phyloP scores from a whole-genome alignment of 2,797 vertebrate genomes.

The Dermochelys coriacea region DNA sequence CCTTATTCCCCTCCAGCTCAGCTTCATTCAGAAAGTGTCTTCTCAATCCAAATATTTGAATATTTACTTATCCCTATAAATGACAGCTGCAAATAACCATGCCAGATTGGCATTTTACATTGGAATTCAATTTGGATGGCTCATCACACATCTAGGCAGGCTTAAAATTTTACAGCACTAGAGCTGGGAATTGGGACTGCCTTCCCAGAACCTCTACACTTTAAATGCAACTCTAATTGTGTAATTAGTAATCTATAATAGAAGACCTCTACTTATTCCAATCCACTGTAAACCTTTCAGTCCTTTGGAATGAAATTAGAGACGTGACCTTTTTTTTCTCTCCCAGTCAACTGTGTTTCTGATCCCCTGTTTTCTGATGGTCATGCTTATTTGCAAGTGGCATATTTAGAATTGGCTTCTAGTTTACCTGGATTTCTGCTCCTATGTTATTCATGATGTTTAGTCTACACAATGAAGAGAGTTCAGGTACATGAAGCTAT shows the following conservation, averaged over 20 bases:
- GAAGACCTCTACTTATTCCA: background rate
- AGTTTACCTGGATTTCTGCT: conserved; percentile 21
- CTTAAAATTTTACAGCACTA: conserved; percentile 27
- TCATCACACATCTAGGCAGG: conserved; percentile 1
- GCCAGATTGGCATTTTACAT: background rate
- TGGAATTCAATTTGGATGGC: conserved; percentile 4
- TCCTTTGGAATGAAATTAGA: background rate
- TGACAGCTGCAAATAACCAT: background rate
- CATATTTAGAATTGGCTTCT: conserved; percentile 9
- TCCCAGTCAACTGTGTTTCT: background rate
- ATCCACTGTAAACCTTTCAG: background rate
- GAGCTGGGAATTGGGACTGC: background rate
- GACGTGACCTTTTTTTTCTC: background rate
- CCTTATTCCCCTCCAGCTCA: background rate
- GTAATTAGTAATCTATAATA: background rate
- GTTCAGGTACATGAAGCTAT: background rate
- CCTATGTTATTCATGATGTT: conserved; percentile 51
- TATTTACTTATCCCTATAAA: background rate
- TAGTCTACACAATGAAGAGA: background rate
- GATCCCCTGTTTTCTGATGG: background rate
- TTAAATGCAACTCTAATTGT: background rate
- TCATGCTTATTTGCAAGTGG: background rate
- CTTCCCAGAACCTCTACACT: background rate
- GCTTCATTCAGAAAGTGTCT: background rate
- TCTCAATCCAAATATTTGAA: background rate